Evolutionary conservation across 2,113 vertebrate species (phyloP).

Genomic region (Anas platyrhynchos): DNA sequence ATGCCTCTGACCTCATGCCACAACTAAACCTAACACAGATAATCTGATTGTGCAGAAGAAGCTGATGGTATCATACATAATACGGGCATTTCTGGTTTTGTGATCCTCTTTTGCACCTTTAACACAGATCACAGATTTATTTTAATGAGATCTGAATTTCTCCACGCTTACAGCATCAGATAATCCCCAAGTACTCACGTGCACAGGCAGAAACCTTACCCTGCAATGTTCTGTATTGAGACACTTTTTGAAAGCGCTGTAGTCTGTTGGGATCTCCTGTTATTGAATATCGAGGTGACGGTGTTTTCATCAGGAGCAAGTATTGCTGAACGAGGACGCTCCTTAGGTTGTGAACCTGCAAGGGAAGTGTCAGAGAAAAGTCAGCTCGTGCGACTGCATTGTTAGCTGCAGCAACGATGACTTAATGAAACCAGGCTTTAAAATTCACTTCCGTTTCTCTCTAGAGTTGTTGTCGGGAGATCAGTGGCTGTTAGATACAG

Average conservation of each 20-base stretch:
- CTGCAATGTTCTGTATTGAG: constrained; percentile 97
- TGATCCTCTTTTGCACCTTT: neutral
- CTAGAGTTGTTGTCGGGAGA: neutral
- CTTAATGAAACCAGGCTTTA: neutral
- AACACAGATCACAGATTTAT: neutral
- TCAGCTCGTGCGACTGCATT: neutral
- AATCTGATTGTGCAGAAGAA: neutral
- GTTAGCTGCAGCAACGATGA: rapidly evolving
- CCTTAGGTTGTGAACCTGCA: constrained; percentile 86
- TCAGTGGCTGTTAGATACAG: neutral
- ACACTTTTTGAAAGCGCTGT: constrained; percentile 92
- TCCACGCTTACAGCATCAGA: rapidly evolving
- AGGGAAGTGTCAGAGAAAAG: neutral
- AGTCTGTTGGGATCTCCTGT: constrained; percentile 82
- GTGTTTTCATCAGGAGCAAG: constrained; percentile 86
- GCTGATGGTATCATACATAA: neutral
- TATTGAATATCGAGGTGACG: constrained; percentile 54
- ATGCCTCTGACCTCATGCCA: neutral
- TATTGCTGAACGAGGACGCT: constrained; percentile 93
- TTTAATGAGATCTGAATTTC: neutral
- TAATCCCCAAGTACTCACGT: rapidly evolving
- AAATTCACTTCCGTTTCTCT: neutral
- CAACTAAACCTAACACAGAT: neutral
- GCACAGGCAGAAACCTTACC: constrained; percentile 76
- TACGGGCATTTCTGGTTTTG: neutral